Evolutionary conservation across 2,888 invertebrate genomes (phyloP).

Genomic region (Pyrochroa serraticornis): DNA sequence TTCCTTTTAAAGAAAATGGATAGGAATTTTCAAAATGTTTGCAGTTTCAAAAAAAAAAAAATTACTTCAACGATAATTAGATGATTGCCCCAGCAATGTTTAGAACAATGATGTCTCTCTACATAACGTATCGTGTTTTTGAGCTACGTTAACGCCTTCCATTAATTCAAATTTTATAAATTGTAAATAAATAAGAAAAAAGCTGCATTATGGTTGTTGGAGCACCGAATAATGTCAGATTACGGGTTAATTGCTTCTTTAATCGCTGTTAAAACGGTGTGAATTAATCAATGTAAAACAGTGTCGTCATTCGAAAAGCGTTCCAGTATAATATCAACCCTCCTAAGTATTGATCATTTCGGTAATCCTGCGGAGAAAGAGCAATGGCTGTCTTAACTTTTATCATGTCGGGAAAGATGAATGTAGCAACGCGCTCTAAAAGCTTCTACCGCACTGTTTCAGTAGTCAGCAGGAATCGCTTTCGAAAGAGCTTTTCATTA

Average conservation of each 20-base stretch:
- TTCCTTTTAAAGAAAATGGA: too few relatives aligned
- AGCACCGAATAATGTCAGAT: too few relatives aligned
- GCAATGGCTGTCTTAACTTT: conserved; percentile 25
- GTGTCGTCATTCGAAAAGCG: conserved; percentile 2
- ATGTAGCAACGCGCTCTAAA: conserved; percentile 8
- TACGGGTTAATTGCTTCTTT: background rate
- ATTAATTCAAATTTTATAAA: too few relatives aligned
- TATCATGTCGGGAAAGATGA: conserved; percentile 25
- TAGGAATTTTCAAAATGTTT: too few relatives aligned
- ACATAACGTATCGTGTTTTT: too few relatives aligned
- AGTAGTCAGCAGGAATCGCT: conserved; percentile 16
- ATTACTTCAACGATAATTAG: too few relatives aligned
- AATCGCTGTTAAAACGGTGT: background rate
- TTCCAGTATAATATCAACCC: background rate
- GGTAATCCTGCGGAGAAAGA: conserved; percentile 13
- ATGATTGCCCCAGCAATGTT: too few relatives aligned
- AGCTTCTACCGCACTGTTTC: conserved; percentile 6
- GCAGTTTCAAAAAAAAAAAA: too few relatives aligned
- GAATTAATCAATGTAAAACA: conserved; percentile 9
- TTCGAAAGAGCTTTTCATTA: conserved; percentile 12
- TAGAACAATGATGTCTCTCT: too few relatives aligned
- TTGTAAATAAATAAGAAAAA: too few relatives aligned
- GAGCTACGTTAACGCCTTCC: too few relatives aligned
- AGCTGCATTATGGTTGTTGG: too few relatives aligned
- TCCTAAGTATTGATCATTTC: conserved; percentile 20